phyloP scores from a whole-genome alignment of 1,140 invertebrate species.

The Aphis craccivora region DNA sequence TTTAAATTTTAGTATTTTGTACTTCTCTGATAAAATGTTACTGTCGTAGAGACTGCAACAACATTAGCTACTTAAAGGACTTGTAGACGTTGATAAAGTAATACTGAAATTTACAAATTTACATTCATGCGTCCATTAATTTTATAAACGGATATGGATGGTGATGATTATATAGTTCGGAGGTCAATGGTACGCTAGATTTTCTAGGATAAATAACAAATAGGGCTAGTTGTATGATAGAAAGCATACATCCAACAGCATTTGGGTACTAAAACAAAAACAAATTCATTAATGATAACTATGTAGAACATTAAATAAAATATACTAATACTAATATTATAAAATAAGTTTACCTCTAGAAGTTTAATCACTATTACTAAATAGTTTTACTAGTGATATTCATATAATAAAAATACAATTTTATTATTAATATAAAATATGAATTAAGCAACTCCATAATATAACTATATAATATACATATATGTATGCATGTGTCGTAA shows the following conservation, averaged over 20 bases:
- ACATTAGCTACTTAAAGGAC: neutral
- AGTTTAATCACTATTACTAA: no score
- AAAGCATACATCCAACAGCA: constrained; percentile 34
- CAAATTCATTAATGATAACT: neutral
- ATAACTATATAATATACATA: no score
- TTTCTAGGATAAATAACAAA: constrained; percentile 41
- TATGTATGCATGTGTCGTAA: no score
- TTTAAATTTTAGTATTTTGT: neutral
- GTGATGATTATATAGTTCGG: neutral
- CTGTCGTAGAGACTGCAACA: neutral
- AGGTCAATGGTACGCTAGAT: neutral
- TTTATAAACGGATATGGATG: constrained; percentile 6
- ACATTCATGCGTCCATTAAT: constrained; percentile 24
- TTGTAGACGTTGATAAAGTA: neutral
- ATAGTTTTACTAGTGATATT: no score
- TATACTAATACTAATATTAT: neutral
- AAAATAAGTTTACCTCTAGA: neutral
- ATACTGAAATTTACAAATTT: neutral
- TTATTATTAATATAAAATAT: no score
- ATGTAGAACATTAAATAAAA: neutral
- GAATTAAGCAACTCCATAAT: no score
- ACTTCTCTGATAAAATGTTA: neutral
- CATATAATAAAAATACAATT: no score
- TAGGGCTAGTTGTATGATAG: constrained; percentile 6
- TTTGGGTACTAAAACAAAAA: constrained; percentile 43